Conservation (phyloP, 1,140 invertebrate genomes). For the Caenorhabditis brenneri region DNA sequence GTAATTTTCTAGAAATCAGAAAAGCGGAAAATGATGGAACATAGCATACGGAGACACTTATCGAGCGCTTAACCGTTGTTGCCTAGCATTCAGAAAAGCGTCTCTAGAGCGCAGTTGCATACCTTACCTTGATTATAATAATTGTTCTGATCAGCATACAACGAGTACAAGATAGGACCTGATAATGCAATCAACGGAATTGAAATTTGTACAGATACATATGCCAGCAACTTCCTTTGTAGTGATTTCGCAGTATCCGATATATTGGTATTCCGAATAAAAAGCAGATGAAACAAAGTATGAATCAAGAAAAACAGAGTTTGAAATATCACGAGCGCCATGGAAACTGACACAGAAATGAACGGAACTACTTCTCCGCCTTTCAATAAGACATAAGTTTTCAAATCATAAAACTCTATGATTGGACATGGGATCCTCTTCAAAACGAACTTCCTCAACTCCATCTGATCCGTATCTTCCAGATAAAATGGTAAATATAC, state of each 20-base stretch:
- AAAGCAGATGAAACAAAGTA: neutral
- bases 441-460: neutral
- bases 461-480: neutral
- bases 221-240: neutral
- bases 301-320: neutral
- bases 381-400: neutral
- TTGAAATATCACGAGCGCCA: neutral
- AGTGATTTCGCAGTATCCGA: neutral
- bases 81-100: too few relatives aligned
- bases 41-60: too few relatives aligned
- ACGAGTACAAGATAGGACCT: neutral
- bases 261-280: neutral
- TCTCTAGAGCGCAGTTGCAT: too few relatives aligned
- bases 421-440: neutral
- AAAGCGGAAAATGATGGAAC: too few relatives aligned
- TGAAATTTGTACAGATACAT: neutral
- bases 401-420: neutral
- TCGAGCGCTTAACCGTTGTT: too few relatives aligned
- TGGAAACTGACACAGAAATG: neutral
- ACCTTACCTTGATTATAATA: constrained; percentile 29
- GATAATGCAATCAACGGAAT: neutral
- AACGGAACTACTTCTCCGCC: neutral
- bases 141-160: neutral
- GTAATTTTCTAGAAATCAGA: too few relatives aligned
- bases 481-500: neutral